A percentile compares a stretch with the other conserved stretches of the same genome.
Evolutionary conservation across 2,888 invertebrate species (phyloP).

Genomic region (Vanessa cardui): DNA sequence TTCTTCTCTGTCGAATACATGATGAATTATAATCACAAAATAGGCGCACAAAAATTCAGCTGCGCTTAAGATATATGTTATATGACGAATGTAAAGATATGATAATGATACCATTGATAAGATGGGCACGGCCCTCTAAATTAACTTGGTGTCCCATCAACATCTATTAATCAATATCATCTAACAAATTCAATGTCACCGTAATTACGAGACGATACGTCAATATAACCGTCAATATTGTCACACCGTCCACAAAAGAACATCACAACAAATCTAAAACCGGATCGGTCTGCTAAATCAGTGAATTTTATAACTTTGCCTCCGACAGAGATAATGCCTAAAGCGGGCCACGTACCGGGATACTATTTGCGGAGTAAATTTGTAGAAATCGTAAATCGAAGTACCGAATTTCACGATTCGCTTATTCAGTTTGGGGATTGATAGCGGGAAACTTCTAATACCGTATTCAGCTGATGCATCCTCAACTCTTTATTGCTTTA

Average conservation of each 20-base stretch:
- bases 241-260: no score
- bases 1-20: no score
- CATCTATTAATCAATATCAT: no score
- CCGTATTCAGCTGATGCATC: background rate
- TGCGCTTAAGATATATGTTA: no score
- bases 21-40: no score
- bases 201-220: no score
- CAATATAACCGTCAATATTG: no score
- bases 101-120: no score
- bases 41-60: no score
- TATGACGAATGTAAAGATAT: no score
- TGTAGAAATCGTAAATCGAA: slow-evolving; percentile 30
- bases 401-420: slow-evolving; percentile 27
- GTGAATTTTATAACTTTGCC: background rate
- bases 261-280: no score
- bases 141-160: background rate
- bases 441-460: slow-evolving; percentile 4
- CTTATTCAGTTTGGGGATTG: slow-evolving; percentile 20
- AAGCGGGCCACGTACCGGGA: background rate
- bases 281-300: background rate
- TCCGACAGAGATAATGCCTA: background rate
- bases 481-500: background rate
- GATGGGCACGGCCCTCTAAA: background rate
- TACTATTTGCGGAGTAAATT: slow-evolving; percentile 16
- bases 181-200: no score